Conservation (phyloP, 2,888 invertebrate genomes). For the Ashinkailepas kermadecensis region DNA sequence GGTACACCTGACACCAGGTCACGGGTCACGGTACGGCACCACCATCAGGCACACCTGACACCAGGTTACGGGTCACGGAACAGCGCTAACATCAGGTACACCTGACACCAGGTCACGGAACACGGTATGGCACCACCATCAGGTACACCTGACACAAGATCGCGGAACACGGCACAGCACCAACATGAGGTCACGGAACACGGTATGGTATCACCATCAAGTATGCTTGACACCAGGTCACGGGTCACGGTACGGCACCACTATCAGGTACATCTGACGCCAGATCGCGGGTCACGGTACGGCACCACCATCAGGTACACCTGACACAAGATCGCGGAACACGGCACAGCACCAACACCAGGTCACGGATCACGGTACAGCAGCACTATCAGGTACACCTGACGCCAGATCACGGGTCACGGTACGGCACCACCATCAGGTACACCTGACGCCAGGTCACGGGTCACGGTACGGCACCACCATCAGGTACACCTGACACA, state of each 20-base stretch:
- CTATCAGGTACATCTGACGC: slow-evolving; percentile 71
- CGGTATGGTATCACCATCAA: slow-evolving; percentile 79
- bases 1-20: slow-evolving; percentile 48
- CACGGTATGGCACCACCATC: slow-evolving; percentile 87
- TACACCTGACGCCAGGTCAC: neutral
- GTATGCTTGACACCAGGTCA: too few relatives aligned
- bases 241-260: slow-evolving; percentile 75
- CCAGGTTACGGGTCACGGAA: slow-evolving; percentile 87
- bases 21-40: slow-evolving; percentile 83
- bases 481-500: slow-evolving; percentile 69
- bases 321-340: slow-evolving; percentile 43
- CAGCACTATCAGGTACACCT: too few relatives aligned
- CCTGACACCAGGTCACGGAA: slow-evolving; percentile 44
- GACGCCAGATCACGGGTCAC: too few relatives aligned
- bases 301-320: too few relatives aligned
- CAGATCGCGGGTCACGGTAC: too few relatives aligned
- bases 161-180: slow-evolving; percentile 89
- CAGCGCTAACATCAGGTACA: slow-evolving; percentile 35
- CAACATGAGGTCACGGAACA: slow-evolving; percentile 67
- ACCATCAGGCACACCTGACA: slow-evolving; percentile 87
- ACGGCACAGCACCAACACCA: slow-evolving; percentile 80
- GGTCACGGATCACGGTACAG: slow-evolving; percentile 70
- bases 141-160: slow-evolving; percentile 69
- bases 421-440: slow-evolving; percentile 34
- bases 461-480: slow-evolving; percentile 85